Evolutionary conservation across 92 coral and sea anemone species (phyloP), one percentile per base, ranked within the genome.

Genomic region (Micromussa lordhowensis): DNA sequence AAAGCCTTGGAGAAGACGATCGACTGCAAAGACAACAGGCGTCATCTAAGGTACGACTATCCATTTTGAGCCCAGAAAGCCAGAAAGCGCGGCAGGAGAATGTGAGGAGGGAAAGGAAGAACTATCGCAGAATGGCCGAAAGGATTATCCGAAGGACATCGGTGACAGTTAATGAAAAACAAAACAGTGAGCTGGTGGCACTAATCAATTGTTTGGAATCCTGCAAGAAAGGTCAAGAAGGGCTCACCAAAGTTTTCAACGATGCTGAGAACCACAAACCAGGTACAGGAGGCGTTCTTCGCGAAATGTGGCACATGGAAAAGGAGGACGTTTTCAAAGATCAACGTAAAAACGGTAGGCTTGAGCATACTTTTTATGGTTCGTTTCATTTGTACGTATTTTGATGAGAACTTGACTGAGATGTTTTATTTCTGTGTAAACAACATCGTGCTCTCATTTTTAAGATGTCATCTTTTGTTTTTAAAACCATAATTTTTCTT

Each of bases 201-300:
- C 89, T 85, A 2, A 63, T 85, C 29, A 21, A 66, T n/a, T 85
- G 73, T 38, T 22, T 85, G 12, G 82, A 85, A 36, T 85, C 89
- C 12, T 40, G 24, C 57, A 85, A 85, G n/a, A 83, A 85, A 75
- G 82, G 82, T 21, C 82, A 75, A 57, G 89, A 86, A 68, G 78
- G 24, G 11, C 68, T 86, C 16, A 32, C 21, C 7, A 76, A 86
- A 78, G 83, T 86, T 30, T 57, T 86, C 8, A 77, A 77, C 36
- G 90, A 86, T 84, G 90, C 84, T 30, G 90, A 86, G 15, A 59
- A 77, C n/a, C 76, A 59, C 83, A 86, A 86, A 77, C 83, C 68
- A 12, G 84, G 90, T 0, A 86, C 54, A 13, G 90, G 90, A 63
- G 44, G 7, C 4, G 84, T 86, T 13, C 22, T 86, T 35, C 26